These are phyloP conservation scores for Prosopocoilus inquinatus DNA, from an alignment of 2,888 invertebrate genomes.

Conservation along the genomic window DNA sequence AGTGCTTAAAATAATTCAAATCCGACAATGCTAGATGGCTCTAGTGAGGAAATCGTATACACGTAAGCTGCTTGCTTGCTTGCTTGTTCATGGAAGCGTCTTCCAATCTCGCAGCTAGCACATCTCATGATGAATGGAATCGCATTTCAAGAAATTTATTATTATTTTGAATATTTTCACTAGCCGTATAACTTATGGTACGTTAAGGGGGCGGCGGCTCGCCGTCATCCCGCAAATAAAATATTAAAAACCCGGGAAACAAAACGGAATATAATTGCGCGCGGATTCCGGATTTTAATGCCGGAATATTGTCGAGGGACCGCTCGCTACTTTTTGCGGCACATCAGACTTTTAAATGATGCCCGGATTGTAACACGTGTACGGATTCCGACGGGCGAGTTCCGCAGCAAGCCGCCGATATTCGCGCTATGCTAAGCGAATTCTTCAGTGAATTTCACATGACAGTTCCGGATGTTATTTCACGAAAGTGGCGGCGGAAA, in stretches of 20 bases:
- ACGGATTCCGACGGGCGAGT: slow-evolving; percentile 2
- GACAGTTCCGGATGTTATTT: background rate
- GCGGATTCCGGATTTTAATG: too few relatives aligned
- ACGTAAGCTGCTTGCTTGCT: too few relatives aligned
- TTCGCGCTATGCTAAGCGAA: slow-evolving; percentile 1
- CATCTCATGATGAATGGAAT: background rate
- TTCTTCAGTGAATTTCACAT: background rate
- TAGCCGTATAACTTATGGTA: too few relatives aligned
- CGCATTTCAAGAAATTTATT: background rate
- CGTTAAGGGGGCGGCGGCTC: too few relatives aligned
- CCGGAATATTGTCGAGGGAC: background rate
- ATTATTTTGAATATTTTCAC: background rate
- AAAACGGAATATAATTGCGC: too few relatives aligned
- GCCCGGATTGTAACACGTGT: slow-evolving; percentile 2
- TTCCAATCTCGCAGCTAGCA: too few relatives aligned
- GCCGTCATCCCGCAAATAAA: too few relatives aligned
- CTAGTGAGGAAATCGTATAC: too few relatives aligned
- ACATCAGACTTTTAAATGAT: slow-evolving; percentile 3
- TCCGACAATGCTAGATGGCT: too few relatives aligned
- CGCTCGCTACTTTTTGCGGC: background rate
- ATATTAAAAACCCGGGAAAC: too few relatives aligned
- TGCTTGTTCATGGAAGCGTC: too few relatives aligned
- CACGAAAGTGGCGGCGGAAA: background rate
- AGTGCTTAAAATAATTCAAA: too few relatives aligned
- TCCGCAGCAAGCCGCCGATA: background rate